Percentiles rank a stretch among this genome's conserved stretches.
Conservation (phyloP, 1,140 invertebrate genomes). For the Leptonema lineaticorne region DNA sequence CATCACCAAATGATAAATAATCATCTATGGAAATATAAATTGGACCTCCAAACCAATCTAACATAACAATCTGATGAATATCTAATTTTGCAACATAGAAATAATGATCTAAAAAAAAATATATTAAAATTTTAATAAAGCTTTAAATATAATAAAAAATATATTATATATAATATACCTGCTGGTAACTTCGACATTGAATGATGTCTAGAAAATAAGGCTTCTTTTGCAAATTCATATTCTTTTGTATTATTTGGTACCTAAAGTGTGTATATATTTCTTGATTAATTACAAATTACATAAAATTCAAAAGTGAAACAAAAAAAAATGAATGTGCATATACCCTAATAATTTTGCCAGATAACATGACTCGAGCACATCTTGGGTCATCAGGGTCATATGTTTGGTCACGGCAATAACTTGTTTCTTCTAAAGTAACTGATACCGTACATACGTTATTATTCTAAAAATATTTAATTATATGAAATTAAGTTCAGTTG, state of each 20-base stretch:
- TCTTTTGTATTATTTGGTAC: slow-evolving; percentile 59
- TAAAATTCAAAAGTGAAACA: background rate
- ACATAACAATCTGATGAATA: slow-evolving; percentile 67
- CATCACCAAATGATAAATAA: slow-evolving; percentile 50
- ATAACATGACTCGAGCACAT: slow-evolving; percentile 72
- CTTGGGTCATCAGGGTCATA: slow-evolving; percentile 80
- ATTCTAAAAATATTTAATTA: slow-evolving; percentile 48
- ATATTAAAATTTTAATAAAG: background rate
- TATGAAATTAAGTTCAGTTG: background rate
- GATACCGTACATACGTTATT: slow-evolving; percentile 67
- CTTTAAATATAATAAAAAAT: background rate
- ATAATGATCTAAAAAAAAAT: slow-evolving; percentile 61
- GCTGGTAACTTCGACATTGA: slow-evolving; percentile 63
- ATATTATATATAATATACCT: slow-evolving; percentile 46
- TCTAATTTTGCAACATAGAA: slow-evolving; percentile 76
- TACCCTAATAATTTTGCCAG: slow-evolving; percentile 69
- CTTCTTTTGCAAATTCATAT: slow-evolving; percentile 61
- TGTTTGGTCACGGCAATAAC: slow-evolving; percentile 63
- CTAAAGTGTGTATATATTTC: slow-evolving; percentile 47
- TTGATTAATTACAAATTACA: background rate
- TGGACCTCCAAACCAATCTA: slow-evolving; percentile 78
- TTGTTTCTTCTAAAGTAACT: slow-evolving; percentile 67
- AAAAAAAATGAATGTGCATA: background rate
- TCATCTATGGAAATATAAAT: slow-evolving; percentile 63
- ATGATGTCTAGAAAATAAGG: slow-evolving; percentile 71